Evolutionary conservation across 2,888 invertebrate species (phyloP).

Genomic region (Vannuccia rotundouncinata): DNA sequence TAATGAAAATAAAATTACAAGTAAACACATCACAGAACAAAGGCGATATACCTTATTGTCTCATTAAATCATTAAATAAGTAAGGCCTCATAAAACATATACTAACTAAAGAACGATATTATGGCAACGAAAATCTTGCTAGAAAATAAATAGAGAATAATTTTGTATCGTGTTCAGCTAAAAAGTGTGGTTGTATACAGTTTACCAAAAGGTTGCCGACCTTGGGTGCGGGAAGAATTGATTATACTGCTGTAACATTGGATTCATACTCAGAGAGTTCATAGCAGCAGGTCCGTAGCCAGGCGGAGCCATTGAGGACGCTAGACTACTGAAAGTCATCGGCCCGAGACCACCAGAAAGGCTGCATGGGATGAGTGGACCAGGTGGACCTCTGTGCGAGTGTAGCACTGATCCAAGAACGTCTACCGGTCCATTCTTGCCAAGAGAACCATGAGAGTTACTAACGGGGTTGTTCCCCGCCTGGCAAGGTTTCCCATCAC

Average conservation of each 20-base stretch:
- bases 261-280: not conserved
- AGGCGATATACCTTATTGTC: too few species aligned
- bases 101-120: too few species aligned
- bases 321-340: not conserved
- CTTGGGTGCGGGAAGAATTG: not conserved
- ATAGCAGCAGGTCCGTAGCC: not conserved
- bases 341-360: not conserved
- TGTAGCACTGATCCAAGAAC: not conserved
- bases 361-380: not conserved
- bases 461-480: not conserved
- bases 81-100: too few species aligned
- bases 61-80: too few species aligned
- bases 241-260: not conserved
- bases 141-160: too few species aligned
- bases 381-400: not conserved
- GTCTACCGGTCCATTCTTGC: not conserved
- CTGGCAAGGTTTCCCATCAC: conserved; percentile 25
- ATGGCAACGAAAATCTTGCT: too few species aligned
- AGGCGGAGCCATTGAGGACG: not conserved
- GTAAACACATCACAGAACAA: too few species aligned
- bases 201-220: not conserved
- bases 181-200: too few species aligned
- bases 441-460: not conserved
- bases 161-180: too few species aligned
- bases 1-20: too few species aligned